Evolutionary conservation across 2,888 invertebrate genomes (phyloP).

Genomic region (Agrypnus murinus): DNA sequence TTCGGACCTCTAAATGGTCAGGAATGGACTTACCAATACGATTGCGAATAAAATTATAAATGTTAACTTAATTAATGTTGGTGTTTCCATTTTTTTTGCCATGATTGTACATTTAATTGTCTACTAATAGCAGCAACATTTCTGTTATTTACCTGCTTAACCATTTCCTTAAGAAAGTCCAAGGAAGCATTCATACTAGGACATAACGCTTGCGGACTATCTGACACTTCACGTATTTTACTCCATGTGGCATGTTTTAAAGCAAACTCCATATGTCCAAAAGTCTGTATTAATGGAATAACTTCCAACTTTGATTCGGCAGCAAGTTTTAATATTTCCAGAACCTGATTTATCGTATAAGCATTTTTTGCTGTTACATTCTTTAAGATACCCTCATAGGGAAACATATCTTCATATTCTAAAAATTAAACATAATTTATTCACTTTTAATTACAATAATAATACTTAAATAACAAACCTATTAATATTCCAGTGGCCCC

Average conservation of each 20-base stretch:
- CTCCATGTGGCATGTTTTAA: conserved; percentile 79
- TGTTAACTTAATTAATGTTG: too few relatives aligned
- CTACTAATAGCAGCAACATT: too few relatives aligned
- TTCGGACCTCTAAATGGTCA: too few relatives aligned
- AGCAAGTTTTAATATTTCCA: conserved; percentile 76
- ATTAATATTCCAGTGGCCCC: conserved; percentile 81
- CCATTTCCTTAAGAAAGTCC: conserved; percentile 78
- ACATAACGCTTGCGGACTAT: conserved; percentile 82
- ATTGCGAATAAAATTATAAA: too few relatives aligned
- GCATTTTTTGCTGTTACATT: conserved; percentile 76
- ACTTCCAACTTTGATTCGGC: conserved; percentile 77
- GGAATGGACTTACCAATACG: too few relatives aligned
- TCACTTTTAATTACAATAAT: background rate
- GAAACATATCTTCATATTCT: conserved; percentile 91
- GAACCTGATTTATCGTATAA: conserved; percentile 74
- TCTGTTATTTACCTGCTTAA: conserved; percentile 85
- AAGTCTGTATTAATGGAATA: conserved; percentile 85
- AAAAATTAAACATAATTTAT: conserved; percentile 59
- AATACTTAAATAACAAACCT: conserved; percentile 58
- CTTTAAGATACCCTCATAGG: conserved; percentile 77
- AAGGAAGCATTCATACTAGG: conserved; percentile 79
- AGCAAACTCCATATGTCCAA: conserved; percentile 85
- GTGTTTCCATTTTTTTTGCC: too few relatives aligned
- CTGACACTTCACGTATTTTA: conserved; percentile 78
- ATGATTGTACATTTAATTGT: too few relatives aligned